Evolutionary conservation across 2,797 vertebrate genomes (phyloP).

Genomic region (Arrhamphus sclerolepis): DNA sequence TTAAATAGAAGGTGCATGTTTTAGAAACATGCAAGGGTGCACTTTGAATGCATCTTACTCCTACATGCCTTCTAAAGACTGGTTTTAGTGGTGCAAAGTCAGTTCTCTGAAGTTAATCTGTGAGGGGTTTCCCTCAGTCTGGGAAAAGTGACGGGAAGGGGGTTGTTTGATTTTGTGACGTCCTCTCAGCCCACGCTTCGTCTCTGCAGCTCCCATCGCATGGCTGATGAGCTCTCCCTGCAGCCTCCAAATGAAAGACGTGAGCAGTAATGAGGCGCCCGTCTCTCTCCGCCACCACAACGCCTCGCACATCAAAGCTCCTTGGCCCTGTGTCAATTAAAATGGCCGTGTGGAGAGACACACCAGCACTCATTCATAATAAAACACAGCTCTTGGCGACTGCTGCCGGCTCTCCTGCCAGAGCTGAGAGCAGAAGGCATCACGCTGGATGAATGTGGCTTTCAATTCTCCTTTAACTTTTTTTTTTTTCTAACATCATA

Average conservation of each 20-base stretch:
- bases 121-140: conserved; percentile 15
- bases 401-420: conserved; percentile 45
- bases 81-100: no score
- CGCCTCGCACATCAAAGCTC: conserved; percentile 60
- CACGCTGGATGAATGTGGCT: conserved; percentile 28
- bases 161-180: conserved; percentile 36
- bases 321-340: conserved; percentile 57
- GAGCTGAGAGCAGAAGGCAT: conserved; percentile 31
- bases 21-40: no score
- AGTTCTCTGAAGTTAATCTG: conserved; percentile 7
- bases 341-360: conserved; percentile 31
- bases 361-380: conserved; percentile 65
- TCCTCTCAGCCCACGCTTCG: conserved; percentile 29
- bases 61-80: no score
- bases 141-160: not conserved
- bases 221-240: conserved; percentile 25
- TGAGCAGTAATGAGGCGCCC: conserved; percentile 52
- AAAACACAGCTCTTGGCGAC: conserved; percentile 57
- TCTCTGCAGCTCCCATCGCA: conserved; percentile 25
- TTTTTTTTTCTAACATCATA: not conserved
- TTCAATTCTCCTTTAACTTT: conserved; percentile 12
- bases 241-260: conserved; percentile 16
- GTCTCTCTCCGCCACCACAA: conserved; percentile 31
- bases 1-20: no score
- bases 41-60: no score